Base-by-base conservation (phyloP, 2,113 vertebrate species). In the Calcarius ornatus region DNA sequence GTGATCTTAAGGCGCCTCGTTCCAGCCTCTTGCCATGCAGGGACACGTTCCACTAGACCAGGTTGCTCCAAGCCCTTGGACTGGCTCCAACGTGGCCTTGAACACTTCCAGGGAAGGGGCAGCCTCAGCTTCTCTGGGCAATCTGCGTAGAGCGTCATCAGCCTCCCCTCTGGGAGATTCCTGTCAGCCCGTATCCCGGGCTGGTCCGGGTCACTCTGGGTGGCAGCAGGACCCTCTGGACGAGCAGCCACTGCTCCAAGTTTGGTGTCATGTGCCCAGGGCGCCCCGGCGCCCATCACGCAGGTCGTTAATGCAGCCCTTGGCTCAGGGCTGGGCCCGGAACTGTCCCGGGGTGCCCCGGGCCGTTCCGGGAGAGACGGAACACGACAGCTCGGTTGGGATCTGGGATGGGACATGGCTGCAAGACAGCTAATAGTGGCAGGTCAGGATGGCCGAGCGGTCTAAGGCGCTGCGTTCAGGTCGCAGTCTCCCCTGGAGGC, bases 391-490 rank as follows among this genome's bases (percentile, higher is more conserved):
- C 35, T 3, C 42, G 13, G 16, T 13, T 4, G 16, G 2, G 3
- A 7, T 42, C 17, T 10, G 10, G 0, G 0, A 59, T 66, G 51
- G 3, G 0, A 0, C 0, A 0, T 0, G 14, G 22, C 35, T 3
- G 1, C 5, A 1, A 8, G 64, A 45, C 38, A 11, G n/a, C n/a
- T n/a, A n/a, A n/a, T n/a, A n/a, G 11, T 12, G 12, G 38, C 63
- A 80, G 2, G 97, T 97, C 97, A 98, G 97, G 97, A 98, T 98
- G 98, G 97, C 98, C 96, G 96, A 98, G 97, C 96, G 97, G 97
- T 98, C 98, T 98, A 98, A 98, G 98, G 97, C 96, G 97, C 97
- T 98, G 98, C 96, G 97, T 97, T 98, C 97, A 98, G 97, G 97
- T 97, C 96, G 96, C 97, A 97, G 98, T 97, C 98, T 98, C 97